Percentiles rank a stretch among this genome's conserved stretches.
Evolutionary conservation across 1,140 invertebrate genomes (phyloP).

Genomic region (Belonocnema kinseyi): DNA sequence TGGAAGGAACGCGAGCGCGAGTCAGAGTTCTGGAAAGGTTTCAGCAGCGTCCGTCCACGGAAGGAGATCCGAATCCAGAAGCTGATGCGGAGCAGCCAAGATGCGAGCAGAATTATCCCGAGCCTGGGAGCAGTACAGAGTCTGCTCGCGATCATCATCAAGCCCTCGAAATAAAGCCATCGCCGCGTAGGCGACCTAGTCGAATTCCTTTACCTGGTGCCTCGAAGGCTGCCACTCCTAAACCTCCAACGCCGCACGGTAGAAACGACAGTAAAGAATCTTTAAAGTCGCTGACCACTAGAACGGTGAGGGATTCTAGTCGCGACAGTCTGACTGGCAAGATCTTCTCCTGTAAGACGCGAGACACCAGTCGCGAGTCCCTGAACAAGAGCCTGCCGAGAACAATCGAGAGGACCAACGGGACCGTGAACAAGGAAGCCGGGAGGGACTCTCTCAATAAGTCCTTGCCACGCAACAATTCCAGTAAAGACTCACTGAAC

Average conservation of each 20-base stretch:
- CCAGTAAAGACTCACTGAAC: slow-evolving; percentile 66
- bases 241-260: slow-evolving; percentile 76
- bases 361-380: slow-evolving; percentile 77
- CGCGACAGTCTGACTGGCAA: slow-evolving; percentile 58
- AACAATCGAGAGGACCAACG: slow-evolving; percentile 68
- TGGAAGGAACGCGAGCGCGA: slow-evolving; percentile 86
- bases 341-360: slow-evolving; percentile 49
- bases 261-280: slow-evolving; percentile 78
- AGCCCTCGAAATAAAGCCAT: slow-evolving; percentile 71
- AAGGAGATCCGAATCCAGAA: slow-evolving; percentile 63
- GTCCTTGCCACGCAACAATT: slow-evolving; percentile 66
- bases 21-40: slow-evolving; percentile 82
- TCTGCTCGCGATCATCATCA: slow-evolving; percentile 41
- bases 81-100: slow-evolving; percentile 73
- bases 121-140: slow-evolving; percentile 78
- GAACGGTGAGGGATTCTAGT: slow-evolving; percentile 53
- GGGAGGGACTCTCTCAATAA: slow-evolving; percentile 64
- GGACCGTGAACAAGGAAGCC: slow-evolving; percentile 51
- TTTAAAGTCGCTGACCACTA: slow-evolving; percentile 70
- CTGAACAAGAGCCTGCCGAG: slow-evolving; percentile 76
- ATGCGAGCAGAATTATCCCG: slow-evolving; percentile 75
- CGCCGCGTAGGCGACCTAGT: slow-evolving; percentile 79
- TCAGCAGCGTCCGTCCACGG: slow-evolving; percentile 65
- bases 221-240: slow-evolving; percentile 75
- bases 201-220: slow-evolving; percentile 82